A percentile compares a stretch with the other conserved stretches of the same genome.
These are phyloP conservation scores for Myotis myotis DNA, from an alignment of 2,797 vertebrate species.

Conservation along the genomic window DNA sequence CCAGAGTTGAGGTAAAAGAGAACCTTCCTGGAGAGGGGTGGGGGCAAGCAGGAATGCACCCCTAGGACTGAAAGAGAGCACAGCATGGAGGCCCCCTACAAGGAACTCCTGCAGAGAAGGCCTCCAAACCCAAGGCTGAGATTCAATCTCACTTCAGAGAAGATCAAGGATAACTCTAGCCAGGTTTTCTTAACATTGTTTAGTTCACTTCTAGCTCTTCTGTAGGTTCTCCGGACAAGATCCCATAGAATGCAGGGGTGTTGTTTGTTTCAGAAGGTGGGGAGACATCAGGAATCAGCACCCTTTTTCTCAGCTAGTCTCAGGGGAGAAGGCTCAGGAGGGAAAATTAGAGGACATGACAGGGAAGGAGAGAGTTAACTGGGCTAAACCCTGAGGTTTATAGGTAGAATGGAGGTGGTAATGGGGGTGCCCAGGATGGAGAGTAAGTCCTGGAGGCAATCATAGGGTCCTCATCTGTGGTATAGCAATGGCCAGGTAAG, in stretches of 20 bases:
- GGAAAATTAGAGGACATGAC: neutral
- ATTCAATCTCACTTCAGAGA: neutral
- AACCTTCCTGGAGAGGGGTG: neutral
- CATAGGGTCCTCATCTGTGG: neutral
- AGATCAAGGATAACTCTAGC: neutral
- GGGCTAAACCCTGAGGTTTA: neutral
- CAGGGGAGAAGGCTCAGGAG: neutral
- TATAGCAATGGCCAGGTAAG: neutral
- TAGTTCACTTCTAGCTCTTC: neutral
- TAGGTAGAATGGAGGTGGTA: neutral
- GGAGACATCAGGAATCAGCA: neutral
- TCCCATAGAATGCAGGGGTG: neutral
- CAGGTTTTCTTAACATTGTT: neutral
- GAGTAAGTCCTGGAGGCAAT: neutral
- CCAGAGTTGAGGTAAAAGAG: neutral
- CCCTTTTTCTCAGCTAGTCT: neutral
- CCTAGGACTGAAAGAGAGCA: neutral
- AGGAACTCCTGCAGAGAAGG: neutral
- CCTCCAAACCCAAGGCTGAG: neutral
- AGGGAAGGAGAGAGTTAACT: neutral
- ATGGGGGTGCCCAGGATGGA: neutral
- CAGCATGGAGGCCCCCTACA: rapidly evolving
- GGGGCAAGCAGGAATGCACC: neutral
- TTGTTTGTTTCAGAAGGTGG: neutral
- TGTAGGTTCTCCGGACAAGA: neutral